Conservation (phyloP, 2,797 vertebrate species). For the Telmatherina bonti region DNA sequence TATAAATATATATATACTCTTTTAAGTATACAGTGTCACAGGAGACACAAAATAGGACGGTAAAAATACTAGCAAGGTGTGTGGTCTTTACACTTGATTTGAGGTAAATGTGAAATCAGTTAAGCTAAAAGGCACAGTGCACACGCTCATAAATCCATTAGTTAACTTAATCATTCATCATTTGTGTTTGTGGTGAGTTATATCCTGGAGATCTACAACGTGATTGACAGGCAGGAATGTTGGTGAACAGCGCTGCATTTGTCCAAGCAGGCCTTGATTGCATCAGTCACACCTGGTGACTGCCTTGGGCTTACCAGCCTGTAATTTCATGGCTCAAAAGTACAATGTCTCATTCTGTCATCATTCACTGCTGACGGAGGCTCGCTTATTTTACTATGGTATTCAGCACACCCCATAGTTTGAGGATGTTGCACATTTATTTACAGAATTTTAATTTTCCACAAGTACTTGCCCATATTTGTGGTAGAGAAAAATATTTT, state of each 20-base stretch:
- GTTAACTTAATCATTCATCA: constrained; percentile 45
- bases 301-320: constrained; percentile 86
- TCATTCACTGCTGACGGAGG: constrained; percentile 79
- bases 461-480: background rate
- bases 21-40: too few relatives aligned
- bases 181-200: constrained; percentile 45
- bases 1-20: too few relatives aligned
- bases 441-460: constrained; percentile 19
- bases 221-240: constrained; percentile 80
- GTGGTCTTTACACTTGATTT: background rate
- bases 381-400: constrained; percentile 69
- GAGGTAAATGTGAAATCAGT: background rate
- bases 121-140: background rate
- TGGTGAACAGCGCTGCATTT: constrained; percentile 74
- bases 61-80: background rate
- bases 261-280: constrained; percentile 87
- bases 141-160: constrained; percentile 20
- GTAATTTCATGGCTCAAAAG: constrained; percentile 87
- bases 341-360: constrained; percentile 89
- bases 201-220: constrained; percentile 61
- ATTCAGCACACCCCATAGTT: constrained; percentile 25
- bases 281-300: constrained; percentile 89
- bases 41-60: too few relatives aligned
- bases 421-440: constrained; percentile 20
- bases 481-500: constrained; percentile 2